phyloP scores from a whole-genome alignment of 2,113 vertebrate genomes.

The Pongo pygmaeus region DNA sequence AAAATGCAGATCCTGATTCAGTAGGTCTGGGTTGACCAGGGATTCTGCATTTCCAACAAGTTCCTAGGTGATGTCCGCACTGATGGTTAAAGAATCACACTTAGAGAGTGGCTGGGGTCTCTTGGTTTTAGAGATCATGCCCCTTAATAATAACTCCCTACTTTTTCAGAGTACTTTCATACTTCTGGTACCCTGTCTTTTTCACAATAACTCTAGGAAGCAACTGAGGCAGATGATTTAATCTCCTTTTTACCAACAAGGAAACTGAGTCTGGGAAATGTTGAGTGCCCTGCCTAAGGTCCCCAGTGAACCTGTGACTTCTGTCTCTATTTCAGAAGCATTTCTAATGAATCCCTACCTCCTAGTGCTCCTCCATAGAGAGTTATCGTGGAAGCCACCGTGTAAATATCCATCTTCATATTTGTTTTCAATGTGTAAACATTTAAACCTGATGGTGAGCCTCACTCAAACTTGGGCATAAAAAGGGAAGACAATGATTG shows the following conservation, averaged over 20 bases:
- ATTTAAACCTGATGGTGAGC: not conserved
- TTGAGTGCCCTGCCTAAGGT: no score
- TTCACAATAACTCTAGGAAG: not conserved
- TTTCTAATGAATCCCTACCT: not conserved
- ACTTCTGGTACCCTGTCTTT: not conserved
- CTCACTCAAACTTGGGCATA: not conserved
- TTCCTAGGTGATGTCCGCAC: not conserved
- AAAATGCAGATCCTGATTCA: not conserved
- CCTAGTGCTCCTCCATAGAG: not conserved
- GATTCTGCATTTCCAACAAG: not conserved
- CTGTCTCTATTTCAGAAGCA: not conserved
- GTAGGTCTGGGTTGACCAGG: not conserved
- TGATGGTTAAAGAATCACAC: not conserved
- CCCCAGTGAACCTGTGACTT: not conserved
- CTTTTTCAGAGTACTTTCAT: not conserved
- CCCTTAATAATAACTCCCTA: not conserved
- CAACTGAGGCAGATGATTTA: not conserved
- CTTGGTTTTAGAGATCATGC: not conserved
- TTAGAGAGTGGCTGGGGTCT: not conserved
- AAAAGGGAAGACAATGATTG: not conserved
- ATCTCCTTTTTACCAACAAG: not conserved
- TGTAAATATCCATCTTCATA: not conserved
- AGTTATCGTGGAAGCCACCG: not conserved
- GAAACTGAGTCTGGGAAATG: not conserved
- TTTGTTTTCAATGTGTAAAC: not conserved